Base-by-base conservation (phyloP, 2,797 vertebrate species). In the Bovichtus variegatus region DNA sequence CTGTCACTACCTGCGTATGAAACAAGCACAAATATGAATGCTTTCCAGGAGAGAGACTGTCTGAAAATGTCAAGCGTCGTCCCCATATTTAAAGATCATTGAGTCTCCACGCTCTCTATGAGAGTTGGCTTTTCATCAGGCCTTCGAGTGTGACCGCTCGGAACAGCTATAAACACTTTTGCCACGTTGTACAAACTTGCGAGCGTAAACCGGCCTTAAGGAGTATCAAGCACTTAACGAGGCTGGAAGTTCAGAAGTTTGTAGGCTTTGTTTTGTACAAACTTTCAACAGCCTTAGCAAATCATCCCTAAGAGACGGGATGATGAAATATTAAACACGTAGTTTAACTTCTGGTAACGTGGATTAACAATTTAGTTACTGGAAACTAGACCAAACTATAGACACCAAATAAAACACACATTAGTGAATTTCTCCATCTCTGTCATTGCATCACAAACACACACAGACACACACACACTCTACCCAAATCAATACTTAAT, bases 401-500 rank as follows among this genome's bases (percentile, higher is more conserved):
- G 19, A 53, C 31, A 27, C 36, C 31, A 47, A 34, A 60, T 16
- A 27, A 81, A 34, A 53, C 29, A 59, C 18, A 5, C 43, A 57
- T 54, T 51, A 58, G 9, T 62, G 19, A n/a, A 57, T 65, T 43
- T 79, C 59, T 74, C 27, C 12, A 29, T 21, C 6, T 50, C 46
- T 12, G 12, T 74, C 27, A 10, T 4, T 27, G 49, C 23, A 40
- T 40, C 9, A 27, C 41, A 60, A 64, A n/a, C 18, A 67, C 38
- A 62, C 58, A 51, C 19, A 34, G 6, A 16, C 29, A 62, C 50
- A 57, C 68, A 68, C 46, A 65, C 46, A 66, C 23, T 18, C 21
- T 60, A 2, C 57, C 40, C 50, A 65, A 80, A 88, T 87, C 82
- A 78, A 84, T 90, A 75, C 66, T 61, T 51, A 38, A 60, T 59